Conservation (phyloP, 2,113 vertebrate species). For the crab-eating macaque (Macaca fascicularis) region DNA sequence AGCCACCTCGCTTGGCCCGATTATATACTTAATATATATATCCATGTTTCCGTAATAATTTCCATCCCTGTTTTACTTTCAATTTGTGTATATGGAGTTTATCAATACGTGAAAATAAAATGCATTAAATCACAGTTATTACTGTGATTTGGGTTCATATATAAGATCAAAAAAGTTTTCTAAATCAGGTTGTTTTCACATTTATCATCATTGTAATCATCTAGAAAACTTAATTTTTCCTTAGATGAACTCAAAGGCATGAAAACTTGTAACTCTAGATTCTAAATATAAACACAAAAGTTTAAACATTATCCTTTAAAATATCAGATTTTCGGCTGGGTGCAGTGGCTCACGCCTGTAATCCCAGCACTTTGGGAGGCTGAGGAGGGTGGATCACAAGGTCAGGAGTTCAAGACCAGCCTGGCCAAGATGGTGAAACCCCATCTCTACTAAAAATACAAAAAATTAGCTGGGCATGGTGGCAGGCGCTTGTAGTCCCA, state of each 20-base stretch:
- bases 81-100: not conserved
- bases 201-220: constrained; percentile 13
- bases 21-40: not conserved
- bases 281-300: constrained; percentile 27
- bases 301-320: not conserved
- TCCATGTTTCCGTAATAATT: constrained; percentile 2
- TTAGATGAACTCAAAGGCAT: not conserved
- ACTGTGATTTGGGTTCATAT: not conserved
- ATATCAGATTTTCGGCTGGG: not conserved
- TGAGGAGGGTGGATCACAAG: no score
- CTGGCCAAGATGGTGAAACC: no score
- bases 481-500: no score
- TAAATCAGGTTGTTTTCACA: constrained; percentile 23
- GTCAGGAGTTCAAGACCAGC: no score
- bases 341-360: no score
- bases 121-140: not conserved
- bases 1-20: no score
- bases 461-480: no score
- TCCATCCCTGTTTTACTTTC: not conserved
- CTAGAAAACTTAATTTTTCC: constrained; percentile 37
- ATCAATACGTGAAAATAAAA: not conserved
- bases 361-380: no score
- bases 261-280: constrained; percentile 2
- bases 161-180: not conserved
- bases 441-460: no score